Evolutionary conservation across 2,888 invertebrate genomes (phyloP).

Genomic region (Drosophila subquinaria): DNA sequence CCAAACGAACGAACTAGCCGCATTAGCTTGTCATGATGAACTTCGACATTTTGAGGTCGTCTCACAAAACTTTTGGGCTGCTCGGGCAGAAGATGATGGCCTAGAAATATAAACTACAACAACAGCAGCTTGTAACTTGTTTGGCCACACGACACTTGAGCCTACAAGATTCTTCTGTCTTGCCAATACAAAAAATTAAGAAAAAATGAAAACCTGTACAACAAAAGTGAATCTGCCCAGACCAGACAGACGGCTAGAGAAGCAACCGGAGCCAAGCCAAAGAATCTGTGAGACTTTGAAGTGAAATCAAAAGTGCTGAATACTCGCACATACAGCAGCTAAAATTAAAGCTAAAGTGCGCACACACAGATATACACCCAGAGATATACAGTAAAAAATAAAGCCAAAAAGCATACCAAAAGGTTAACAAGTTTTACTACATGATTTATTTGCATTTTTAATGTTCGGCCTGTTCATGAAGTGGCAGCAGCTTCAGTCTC

Average conservation of each 20-base stretch:
- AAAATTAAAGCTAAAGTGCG: constrained; percentile 61
- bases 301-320: constrained; percentile 79
- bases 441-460: constrained; percentile 82
- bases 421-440: constrained; percentile 84
- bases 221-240: constrained; percentile 75
- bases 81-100: constrained; percentile 49
- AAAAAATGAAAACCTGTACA: constrained; percentile 62
- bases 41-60: constrained; percentile 74
- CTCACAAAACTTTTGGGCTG: constrained; percentile 30
- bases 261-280: constrained; percentile 28
- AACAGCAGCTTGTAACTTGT: constrained; percentile 63
- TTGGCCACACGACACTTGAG: constrained; percentile 64
- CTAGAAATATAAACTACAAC: constrained; percentile 60
- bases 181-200: constrained; percentile 11
- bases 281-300: constrained; percentile 59
- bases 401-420: constrained; percentile 68
- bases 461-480: constrained; percentile 61
- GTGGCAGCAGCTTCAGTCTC: constrained; percentile 44
- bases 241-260: constrained; percentile 12
- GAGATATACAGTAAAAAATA: constrained; percentile 22
- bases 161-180: constrained; percentile 75
- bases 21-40: constrained; percentile 49
- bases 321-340: constrained; percentile 53
- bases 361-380: constrained; percentile 28
- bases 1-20: constrained; percentile 7